phyloP scores from a whole-genome alignment of 2,113 vertebrate genomes.

The Psettodes erumei region DNA sequence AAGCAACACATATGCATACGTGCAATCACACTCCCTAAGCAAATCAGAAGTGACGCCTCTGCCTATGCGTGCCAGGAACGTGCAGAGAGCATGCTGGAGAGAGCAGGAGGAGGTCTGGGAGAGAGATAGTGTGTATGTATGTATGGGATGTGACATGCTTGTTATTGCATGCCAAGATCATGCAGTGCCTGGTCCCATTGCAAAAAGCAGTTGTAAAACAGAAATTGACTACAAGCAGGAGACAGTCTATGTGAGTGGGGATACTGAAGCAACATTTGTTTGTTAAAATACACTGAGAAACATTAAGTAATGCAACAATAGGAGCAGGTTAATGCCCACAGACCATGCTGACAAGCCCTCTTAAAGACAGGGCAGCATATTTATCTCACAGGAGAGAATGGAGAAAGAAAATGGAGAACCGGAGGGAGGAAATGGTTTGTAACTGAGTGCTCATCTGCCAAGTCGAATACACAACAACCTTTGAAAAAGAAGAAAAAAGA shows the following conservation, averaged over 20 bases:
- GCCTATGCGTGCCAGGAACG: conserved; percentile 65
- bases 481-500: neutral
- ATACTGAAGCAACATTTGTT: conserved; percentile 17
- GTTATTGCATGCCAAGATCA: conserved; percentile 57
- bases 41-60: conserved; percentile 64
- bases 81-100: conserved; percentile 40
- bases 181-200: conserved; percentile 36
- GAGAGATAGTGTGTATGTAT: conserved; percentile 32
- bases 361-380: neutral
- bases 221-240: conserved; percentile 16
- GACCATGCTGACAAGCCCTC: neutral
- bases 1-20: conserved; percentile 9
- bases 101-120: conserved; percentile 31
- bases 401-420: neutral
- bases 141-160: conserved; percentile 48
- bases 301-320: conserved; percentile 19
- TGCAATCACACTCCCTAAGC: conserved; percentile 34
- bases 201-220: conserved; percentile 32
- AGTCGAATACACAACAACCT: neutral
- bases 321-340: conserved; percentile 10
- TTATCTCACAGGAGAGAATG: conserved; percentile 16
- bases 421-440: neutral
- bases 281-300: neutral
- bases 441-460: conserved; percentile 8
- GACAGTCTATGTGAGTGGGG: conserved; percentile 24